Evolutionary conservation across 2,113 vertebrate genomes (phyloP).

Genomic region (Pteronura brasiliensis): DNA sequence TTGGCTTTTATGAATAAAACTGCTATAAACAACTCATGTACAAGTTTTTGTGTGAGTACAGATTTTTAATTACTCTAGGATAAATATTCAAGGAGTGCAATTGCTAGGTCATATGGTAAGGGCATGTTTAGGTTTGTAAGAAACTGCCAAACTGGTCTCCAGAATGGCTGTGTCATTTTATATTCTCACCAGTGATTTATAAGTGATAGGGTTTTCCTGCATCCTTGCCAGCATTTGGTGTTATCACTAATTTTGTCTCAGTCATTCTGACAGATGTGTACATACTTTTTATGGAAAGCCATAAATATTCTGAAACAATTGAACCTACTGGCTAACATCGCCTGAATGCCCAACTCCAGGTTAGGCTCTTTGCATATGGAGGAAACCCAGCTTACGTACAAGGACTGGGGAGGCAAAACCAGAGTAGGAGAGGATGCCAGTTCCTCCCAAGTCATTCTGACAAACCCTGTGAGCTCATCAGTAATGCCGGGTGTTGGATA

Average conservation of each 20-base stretch:
- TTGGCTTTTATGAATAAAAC: background rate
- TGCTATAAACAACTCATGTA: background rate
- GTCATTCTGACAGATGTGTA: background rate
- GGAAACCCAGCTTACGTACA: background rate
- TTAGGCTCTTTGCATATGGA: background rate
- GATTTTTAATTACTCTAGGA: slow-evolving; percentile 20
- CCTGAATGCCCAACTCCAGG: background rate
- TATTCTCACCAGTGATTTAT: background rate
- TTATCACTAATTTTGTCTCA: background rate
- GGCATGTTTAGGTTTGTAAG: slow-evolving; percentile 8
- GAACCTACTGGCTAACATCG: background rate
- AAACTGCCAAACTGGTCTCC: background rate
- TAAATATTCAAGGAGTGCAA: background rate
- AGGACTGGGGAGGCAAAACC: background rate
- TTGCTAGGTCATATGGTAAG: background rate
- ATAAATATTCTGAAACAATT: background rate
- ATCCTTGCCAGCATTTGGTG: background rate
- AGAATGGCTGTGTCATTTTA: background rate
- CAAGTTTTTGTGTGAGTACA: background rate
- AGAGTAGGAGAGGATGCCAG: background rate
- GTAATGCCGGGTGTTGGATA: background rate
- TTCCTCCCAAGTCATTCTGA: background rate
- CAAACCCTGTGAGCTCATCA: background rate
- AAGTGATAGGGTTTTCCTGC: background rate
- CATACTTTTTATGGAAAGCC: background rate